These are phyloP conservation scores for Mesembrinibis cayennensis DNA, from an alignment of 2,113 vertebrate species.

Conservation along the genomic window DNA sequence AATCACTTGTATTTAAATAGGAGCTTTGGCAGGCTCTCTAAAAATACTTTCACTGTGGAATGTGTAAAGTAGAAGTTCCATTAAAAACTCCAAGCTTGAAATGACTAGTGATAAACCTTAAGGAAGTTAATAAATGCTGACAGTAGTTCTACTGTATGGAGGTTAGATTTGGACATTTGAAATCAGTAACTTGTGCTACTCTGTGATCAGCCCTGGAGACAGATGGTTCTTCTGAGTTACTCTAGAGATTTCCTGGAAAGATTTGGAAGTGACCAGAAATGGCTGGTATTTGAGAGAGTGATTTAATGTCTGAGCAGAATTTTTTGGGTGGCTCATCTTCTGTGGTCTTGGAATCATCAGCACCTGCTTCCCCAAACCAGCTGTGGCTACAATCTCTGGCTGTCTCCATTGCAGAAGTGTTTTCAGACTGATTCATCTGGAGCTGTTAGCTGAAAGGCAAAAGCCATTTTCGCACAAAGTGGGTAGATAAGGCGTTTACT, in stretches of 20 bases:
- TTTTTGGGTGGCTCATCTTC: background rate
- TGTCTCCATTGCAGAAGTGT: background rate
- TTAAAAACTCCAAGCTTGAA: background rate
- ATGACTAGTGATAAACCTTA: background rate
- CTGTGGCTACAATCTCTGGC: background rate
- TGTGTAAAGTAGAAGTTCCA: background rate
- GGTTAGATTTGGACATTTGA: background rate
- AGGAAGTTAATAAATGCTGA: conserved; percentile 25
- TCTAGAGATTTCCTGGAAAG: conserved; percentile 20
- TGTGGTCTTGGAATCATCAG: background rate
- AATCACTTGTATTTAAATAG: background rate
- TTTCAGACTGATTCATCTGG: background rate
- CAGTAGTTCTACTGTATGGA: background rate
- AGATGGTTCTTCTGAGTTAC: background rate
- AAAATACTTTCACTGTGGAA: background rate
- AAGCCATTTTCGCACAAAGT: background rate
- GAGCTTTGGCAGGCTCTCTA: background rate
- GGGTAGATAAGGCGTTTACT: background rate
- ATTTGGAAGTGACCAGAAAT: conserved; percentile 2
- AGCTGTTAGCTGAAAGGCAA: background rate
- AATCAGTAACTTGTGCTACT: background rate
- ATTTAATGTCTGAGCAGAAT: background rate
- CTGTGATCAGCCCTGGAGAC: background rate
- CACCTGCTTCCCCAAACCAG: background rate
- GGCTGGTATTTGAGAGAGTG: background rate